Evolutionary conservation across 2,113 vertebrate species (phyloP), one percentile per base, ranked within the genome.

Genomic region (Campylomormyrus tamandua): DNA sequence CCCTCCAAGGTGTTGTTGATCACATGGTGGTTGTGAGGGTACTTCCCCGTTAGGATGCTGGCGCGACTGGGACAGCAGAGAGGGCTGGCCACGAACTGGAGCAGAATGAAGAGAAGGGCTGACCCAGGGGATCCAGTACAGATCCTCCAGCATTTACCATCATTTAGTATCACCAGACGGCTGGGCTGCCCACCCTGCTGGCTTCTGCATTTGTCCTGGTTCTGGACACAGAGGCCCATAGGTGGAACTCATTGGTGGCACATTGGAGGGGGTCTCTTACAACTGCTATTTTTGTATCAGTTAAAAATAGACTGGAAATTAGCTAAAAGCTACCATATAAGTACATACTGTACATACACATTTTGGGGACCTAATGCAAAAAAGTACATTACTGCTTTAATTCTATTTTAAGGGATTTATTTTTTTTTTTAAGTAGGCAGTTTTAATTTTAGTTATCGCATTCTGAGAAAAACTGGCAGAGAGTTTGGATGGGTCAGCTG

Each of bases 1-100:
- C 98, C 98, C 93, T 98, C 97, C 83, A 99, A 85, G 0, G 98
- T 99, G 95, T 99, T 99, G 95, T 99, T 99, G 88, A 98, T 96
- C 39, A 99, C 98, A 3, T 97, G 97, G 93, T 99, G 98, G 92
- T 99, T 99, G 92, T 99, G 98, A 0, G 98, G 98, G 39, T 99
- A 99, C 92, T 98, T 98, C 27, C 98, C 98, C 0, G 98, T 98
- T 93, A 99, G 95, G 95, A 99, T 98, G 90, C 98, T 99, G 88
- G 98, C 97, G 89, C 98, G 95, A 91, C 98, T 99, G 9, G 98
- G 98, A 92, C 98, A 99, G 94, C 98, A 99, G 70, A 99, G 96
- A 0, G 98, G 98, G 92, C 98, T 99, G 93, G 97, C 97, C n/a
- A 99, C 98, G 0, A 97, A 99, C 98, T 99, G 87, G 89, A 50